Evolutionary conservation across 2,113 vertebrate species (phyloP), one percentile per base, ranked within the genome.

Genomic region (Cairina moschata): DNA sequence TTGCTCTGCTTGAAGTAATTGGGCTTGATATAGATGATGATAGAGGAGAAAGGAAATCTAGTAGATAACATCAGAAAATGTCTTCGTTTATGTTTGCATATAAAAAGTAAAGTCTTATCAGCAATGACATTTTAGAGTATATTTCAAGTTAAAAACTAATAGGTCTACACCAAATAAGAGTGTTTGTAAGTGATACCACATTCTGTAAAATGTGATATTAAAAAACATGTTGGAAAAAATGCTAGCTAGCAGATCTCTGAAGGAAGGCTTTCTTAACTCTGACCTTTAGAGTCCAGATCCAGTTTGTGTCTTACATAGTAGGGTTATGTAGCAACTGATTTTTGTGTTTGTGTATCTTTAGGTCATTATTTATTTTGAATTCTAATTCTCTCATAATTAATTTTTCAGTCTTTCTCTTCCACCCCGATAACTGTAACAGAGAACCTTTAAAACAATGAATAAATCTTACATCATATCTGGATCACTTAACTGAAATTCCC

Each of bases 401-500:
- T 55, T 86, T 90, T 68, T 50, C 7, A 81, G 58, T 65, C 40
- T 83, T 95, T 86, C 62, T 55, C 14, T 8, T 74, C 42, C 31
- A 75, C 14, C 9, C 34, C 5, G 2, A 20, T 31, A 58, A 38
- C 83, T 80, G 4, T 74, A 78, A 86, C 16, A 46, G 48, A 67
- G 14, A 29, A 62, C 7, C 13, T 86, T 90, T 95, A 89, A 97
- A 95, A 77, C 11, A 8, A 60, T 71, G 46, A 93, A 69, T 11
- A 86, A 62, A 80, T 94, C 81, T 95, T 58, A 44, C 82, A 6
- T 55, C 31, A 46, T 38, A 34, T 96, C 81, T 94, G 32, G 40
- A 81, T 83, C 86, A n/a, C 79, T 86, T 92, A 93, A 83, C 56
- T 88, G 77, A 93, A 77, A 59, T 93, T 86, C 73, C 84, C 92